Percentiles rank a stretch among this genome's conserved stretches.
These are phyloP conservation scores for Drosophila silvestris DNA, from an alignment of 2,888 invertebrate genomes.

Conservation along the genomic window DNA sequence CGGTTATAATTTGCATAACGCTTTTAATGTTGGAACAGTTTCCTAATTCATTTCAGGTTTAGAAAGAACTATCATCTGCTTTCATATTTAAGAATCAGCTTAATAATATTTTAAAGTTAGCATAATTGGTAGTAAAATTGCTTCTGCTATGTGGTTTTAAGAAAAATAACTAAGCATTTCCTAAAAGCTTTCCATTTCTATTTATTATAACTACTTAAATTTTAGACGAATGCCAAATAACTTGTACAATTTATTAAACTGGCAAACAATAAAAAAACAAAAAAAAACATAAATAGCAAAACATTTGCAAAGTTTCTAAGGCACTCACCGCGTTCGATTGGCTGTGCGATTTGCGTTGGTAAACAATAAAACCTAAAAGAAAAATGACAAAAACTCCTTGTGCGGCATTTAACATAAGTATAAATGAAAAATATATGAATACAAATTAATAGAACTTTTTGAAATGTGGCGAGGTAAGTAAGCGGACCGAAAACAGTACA, in stretches of 20 bases:
- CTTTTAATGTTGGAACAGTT: conserved; percentile 25
- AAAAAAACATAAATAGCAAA: conserved; percentile 28
- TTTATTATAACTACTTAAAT: conserved; percentile 48
- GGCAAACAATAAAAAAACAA: conserved; percentile 19
- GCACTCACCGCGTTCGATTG: conserved; percentile 62
- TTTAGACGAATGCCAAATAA: conserved; percentile 51
- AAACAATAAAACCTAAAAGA: conserved; percentile 48
- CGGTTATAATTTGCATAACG: neutral
- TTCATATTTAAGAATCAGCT: conserved; percentile 21
- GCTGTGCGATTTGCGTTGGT: conserved; percentile 60
- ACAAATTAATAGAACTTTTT: conserved; percentile 44
- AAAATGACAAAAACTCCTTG: conserved; percentile 37
- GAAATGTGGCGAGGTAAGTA: conserved; percentile 72
- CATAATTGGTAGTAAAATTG: conserved; percentile 30
- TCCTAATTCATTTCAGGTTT: conserved; percentile 26
- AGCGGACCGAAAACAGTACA: conserved; percentile 57
- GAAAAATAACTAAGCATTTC: conserved; percentile 49
- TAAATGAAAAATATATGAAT: conserved; percentile 34
- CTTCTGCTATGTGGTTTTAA: conserved; percentile 19
- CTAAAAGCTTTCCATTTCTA: conserved; percentile 59
- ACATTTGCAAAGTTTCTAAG: conserved; percentile 46
- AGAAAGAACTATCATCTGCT: conserved; percentile 32
- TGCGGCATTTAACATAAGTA: conserved; percentile 48
- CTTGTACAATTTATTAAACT: conserved; percentile 32
- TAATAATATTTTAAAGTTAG: conserved; percentile 13